These are phyloP conservation scores for Delia radicum DNA, from an alignment of 1,140 invertebrate species.

Conservation along the genomic window DNA sequence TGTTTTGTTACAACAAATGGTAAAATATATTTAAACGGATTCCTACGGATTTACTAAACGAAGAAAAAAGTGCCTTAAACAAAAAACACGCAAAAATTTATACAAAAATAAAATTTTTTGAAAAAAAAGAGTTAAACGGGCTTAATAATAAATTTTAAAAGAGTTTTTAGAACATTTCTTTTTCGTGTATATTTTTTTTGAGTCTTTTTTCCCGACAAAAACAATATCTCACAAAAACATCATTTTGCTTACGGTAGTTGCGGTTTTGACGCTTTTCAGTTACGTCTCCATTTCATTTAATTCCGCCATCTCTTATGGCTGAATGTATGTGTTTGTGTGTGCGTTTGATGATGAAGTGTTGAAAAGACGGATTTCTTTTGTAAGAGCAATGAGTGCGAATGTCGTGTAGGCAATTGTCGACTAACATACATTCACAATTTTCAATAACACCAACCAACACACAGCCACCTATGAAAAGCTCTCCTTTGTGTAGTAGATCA, in stretches of 20 bases:
- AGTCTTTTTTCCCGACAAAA: no score
- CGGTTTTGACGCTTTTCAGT: not conserved
- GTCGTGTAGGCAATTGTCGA: conserved; percentile 22
- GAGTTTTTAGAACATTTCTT: no score
- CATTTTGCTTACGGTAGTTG: not conserved
- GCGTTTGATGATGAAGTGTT: conserved; percentile 10
- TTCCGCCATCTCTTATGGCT: not conserved
- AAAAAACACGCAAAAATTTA: not conserved
- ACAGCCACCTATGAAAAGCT: not conserved
- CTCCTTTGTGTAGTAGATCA: not conserved
- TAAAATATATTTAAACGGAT: not conserved
- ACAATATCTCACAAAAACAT: no score
- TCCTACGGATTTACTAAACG: not conserved
- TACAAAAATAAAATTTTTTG: not conserved
- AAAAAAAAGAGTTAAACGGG: not conserved
- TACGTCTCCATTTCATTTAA: not conserved
- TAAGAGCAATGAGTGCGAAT: conserved; percentile 14
- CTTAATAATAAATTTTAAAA: no score
- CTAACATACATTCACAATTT: not conserved
- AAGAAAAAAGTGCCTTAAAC: not conserved
- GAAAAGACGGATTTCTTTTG: conserved; percentile 20
- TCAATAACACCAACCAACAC: not conserved
- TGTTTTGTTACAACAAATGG: not conserved
- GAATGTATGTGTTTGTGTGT: not conserved
- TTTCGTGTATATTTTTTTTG: no score